Evolutionary conservation across 1,140 invertebrate species (phyloP).

Genomic region (Schlechtendalia chinensis): DNA sequence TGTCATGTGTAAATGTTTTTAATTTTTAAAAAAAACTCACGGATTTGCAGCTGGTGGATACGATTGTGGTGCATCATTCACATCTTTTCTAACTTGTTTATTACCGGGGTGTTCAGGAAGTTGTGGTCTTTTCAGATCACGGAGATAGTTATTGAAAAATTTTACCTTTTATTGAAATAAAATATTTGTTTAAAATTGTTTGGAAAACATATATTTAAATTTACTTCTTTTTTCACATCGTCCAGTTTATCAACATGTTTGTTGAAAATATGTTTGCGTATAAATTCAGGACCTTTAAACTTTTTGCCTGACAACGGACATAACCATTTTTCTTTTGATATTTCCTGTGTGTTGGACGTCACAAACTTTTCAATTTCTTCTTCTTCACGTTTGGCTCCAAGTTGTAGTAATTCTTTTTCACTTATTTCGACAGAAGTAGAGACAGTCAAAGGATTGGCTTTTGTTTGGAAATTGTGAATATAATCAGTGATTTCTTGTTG

Average conservation of each 20-base stretch:
- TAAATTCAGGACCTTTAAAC: constrained; percentile 98
- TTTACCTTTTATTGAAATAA: constrained; percentile 62
- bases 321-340: constrained; percentile 97
- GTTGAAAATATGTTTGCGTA: constrained; percentile 97
- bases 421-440: constrained; percentile 63
- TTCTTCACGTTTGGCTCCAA: constrained; percentile 84
- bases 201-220: neutral
- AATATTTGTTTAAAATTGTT: neutral
- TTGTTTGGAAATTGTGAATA: constrained; percentile 76
- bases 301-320: constrained; percentile 98
- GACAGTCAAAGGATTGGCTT: constrained; percentile 85
- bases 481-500: constrained; percentile 73
- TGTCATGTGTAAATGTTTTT: neutral
- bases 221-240: constrained; percentile 90
- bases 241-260: constrained; percentile 96
- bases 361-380: constrained; percentile 93
- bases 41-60: constrained; percentile 27
- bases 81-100: constrained; percentile 57
- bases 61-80: constrained; percentile 50
- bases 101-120: constrained; percentile 83
- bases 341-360: constrained; percentile 88
- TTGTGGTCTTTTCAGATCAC: constrained; percentile 91
- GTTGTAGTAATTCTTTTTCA: constrained; percentile 79
- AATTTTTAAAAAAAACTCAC: constrained; percentile 9
- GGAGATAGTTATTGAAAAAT: constrained; percentile 97